Conservation (phyloP, 1,140 invertebrate species). For the Drosophila murphyi region DNA sequence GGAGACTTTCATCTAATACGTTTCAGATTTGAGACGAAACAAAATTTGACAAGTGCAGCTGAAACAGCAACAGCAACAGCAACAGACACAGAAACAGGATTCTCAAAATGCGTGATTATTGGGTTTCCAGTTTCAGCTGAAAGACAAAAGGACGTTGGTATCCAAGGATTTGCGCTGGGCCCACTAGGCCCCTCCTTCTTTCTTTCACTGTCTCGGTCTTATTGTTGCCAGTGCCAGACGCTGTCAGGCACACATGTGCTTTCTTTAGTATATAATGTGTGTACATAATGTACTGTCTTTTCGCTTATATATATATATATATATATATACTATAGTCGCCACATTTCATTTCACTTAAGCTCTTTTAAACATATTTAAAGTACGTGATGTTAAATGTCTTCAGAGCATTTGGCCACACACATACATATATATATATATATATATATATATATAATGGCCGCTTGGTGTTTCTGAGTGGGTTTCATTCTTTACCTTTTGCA, state of each 20-base stretch:
- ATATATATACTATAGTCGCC: slow-evolving; percentile 21
- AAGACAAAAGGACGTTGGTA: slow-evolving; percentile 30
- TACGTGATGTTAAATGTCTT: slow-evolving; percentile 77
- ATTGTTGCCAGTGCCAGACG: slow-evolving; percentile 39
- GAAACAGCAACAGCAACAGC: slow-evolving; percentile 1
- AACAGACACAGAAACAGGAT: slow-evolving; percentile 28
- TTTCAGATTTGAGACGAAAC: slow-evolving; percentile 41
- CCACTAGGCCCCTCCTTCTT: neutral
- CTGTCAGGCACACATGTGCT: slow-evolving; percentile 38
- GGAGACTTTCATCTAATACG: slow-evolving; percentile 41
- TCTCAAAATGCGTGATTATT: slow-evolving; percentile 11
- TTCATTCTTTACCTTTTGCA: slow-evolving; percentile 54
- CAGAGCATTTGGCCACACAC: slow-evolving; percentile 50
- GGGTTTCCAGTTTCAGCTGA: slow-evolving; percentile 3
- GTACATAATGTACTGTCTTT: slow-evolving; percentile 26
- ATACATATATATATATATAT: slow-evolving; percentile 1
- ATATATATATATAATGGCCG: slow-evolving; percentile 1
- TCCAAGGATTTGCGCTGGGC: slow-evolving; percentile 6
- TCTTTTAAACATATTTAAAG: slow-evolving; percentile 79
- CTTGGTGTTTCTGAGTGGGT: neutral
- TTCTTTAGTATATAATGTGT: slow-evolving; percentile 20
- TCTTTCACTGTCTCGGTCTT: neutral
- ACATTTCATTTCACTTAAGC: slow-evolving; percentile 75
- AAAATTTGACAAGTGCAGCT: slow-evolving; percentile 43
- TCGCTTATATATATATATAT: too few relatives aligned